Conservation (phyloP, 2,888 invertebrate species). For the Xanthorhoe designata region DNA sequence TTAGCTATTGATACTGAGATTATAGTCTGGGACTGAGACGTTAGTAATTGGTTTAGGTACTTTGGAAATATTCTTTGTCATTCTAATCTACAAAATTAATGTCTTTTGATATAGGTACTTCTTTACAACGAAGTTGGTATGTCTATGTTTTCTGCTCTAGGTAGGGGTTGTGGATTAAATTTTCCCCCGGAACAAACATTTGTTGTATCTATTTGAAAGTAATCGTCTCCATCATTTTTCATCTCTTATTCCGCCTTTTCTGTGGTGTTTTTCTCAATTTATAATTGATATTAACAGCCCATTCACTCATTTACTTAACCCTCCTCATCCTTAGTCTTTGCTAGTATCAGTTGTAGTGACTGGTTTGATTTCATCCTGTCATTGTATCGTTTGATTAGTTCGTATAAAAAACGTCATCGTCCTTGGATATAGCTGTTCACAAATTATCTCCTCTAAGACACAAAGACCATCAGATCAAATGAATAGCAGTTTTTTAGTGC, state of each 20-base stretch:
- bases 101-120: too few relatives aligned
- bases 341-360: not conserved
- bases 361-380: not conserved
- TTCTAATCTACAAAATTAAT: too few relatives aligned
- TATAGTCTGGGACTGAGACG: not conserved
- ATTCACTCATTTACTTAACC: not conserved
- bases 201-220: too few relatives aligned
- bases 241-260: too few relatives aligned
- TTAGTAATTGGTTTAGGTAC: not conserved
- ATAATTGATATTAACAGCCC: too few relatives aligned
- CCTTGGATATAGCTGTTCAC: slow-evolving; percentile 1
- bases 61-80: not conserved
- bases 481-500: slow-evolving; percentile 25
- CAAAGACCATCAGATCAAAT: slow-evolving; percentile 20
- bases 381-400: not conserved
- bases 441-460: slow-evolving; percentile 8
- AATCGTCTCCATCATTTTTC: too few relatives aligned
- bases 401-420: not conserved
- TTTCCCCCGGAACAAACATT: too few relatives aligned
- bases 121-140: too few relatives aligned
- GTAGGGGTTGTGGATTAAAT: too few relatives aligned
- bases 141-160: too few relatives aligned
- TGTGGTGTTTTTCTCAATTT: too few relatives aligned
- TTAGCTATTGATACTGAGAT: slow-evolving; percentile 18
- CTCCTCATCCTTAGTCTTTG: not conserved